Percentiles rank a stretch among this genome's conserved stretches.
These are phyloP conservation scores for Otus sunia DNA, from an alignment of 2,113 vertebrate species.

Conservation along the genomic window DNA sequence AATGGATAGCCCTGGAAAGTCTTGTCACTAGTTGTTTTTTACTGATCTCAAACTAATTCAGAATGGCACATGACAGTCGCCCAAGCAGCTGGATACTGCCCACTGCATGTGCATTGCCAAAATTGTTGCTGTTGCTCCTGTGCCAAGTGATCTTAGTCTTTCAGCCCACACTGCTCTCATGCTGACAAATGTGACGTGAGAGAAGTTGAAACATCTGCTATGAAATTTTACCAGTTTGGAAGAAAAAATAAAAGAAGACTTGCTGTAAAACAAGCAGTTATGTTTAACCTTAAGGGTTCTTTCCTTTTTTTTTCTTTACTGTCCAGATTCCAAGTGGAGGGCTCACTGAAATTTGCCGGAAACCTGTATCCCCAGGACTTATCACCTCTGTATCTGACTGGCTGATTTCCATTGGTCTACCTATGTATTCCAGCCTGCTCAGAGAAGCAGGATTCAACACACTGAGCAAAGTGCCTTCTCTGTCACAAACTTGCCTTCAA, in stretches of 20 bases:
- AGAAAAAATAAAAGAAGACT: not conserved
- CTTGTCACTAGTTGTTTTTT: not conserved
- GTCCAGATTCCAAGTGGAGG: slow-evolving; percentile 92
- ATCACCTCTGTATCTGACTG: slow-evolving; percentile 86
- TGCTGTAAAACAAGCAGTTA: not conserved
- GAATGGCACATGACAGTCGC: not conserved
- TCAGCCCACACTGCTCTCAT: not conserved
- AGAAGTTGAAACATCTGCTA: not conserved
- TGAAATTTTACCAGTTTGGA: not conserved
- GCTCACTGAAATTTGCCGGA: slow-evolving; percentile 91
- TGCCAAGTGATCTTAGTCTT: not conserved
- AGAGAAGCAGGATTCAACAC: slow-evolving; percentile 82
- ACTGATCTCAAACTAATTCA: not conserved
- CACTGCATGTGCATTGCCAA: not conserved
- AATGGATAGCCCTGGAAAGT: not conserved
- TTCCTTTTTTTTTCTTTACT: not conserved
- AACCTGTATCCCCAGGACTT: slow-evolving; percentile 81
- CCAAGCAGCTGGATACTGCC: not conserved
- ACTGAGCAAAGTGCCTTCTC: slow-evolving; percentile 83
- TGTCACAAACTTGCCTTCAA: slow-evolving; percentile 84
- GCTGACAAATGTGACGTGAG: not conserved
- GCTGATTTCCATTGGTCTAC: slow-evolving; percentile 92
- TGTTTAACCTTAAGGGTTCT: not conserved
- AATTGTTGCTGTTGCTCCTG: not conserved
- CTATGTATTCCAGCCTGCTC: slow-evolving; percentile 86